These are phyloP conservation scores for Sphaerophoria rueppellii DNA, from an alignment of 2,888 invertebrate species.

Conservation along the genomic window DNA sequence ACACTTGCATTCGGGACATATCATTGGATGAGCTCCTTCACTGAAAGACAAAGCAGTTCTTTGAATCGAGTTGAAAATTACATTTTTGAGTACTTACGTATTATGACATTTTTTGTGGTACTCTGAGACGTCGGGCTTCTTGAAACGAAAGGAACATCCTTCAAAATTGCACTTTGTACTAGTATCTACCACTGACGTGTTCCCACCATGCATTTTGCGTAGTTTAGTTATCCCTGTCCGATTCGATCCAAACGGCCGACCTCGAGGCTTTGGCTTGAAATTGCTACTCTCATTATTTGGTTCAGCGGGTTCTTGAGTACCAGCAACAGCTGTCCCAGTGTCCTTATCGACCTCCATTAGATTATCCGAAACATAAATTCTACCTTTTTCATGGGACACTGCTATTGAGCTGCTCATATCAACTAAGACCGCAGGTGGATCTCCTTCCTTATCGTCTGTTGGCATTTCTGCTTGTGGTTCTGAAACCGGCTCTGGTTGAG, in stretches of 20 bases:
- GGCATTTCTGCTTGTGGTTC: slow-evolving; percentile 4
- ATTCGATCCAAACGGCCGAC: slow-evolving; percentile 80
- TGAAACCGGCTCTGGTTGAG: slow-evolving; percentile 39
- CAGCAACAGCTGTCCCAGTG: not conserved
- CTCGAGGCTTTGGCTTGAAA: slow-evolving; percentile 75
- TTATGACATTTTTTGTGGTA: slow-evolving; percentile 81
- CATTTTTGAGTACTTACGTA: slow-evolving; percentile 69
- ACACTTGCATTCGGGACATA: slow-evolving; percentile 87
- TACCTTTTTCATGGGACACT: slow-evolving; percentile 77
- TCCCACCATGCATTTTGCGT: slow-evolving; percentile 74
- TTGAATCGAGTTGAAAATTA: not conserved
- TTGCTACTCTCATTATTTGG: slow-evolving; percentile 5
- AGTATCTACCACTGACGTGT: slow-evolving; percentile 67
- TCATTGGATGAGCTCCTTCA: slow-evolving; percentile 75
- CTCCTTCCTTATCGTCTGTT: slow-evolving; percentile 25
- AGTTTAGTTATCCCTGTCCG: slow-evolving; percentile 78
- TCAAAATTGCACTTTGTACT: slow-evolving; percentile 79
- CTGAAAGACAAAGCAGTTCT: slow-evolving; percentile 47
- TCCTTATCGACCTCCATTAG: slow-evolving; percentile 75
- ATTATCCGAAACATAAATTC: slow-evolving; percentile 81
- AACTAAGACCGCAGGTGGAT: not conserved
- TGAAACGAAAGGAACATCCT: slow-evolving; percentile 81
- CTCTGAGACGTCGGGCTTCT: slow-evolving; percentile 77
- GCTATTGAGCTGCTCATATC: slow-evolving; percentile 5
- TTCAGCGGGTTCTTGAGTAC: slow-evolving; percentile 37